Base-by-base conservation (phyloP, 1,140 invertebrate genomes). In the Bombus waltoni region DNA sequence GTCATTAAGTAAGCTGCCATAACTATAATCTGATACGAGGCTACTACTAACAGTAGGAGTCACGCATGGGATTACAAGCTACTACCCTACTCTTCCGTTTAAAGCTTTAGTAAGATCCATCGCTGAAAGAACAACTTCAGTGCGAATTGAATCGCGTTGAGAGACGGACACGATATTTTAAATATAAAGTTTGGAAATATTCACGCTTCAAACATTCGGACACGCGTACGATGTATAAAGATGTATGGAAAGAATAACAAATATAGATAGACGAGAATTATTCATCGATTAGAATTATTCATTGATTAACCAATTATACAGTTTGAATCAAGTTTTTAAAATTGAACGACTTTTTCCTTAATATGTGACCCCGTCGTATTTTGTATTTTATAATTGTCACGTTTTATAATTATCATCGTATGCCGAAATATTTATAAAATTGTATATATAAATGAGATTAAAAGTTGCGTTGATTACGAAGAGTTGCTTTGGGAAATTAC, bases 1-100 rank as follows among this genome's bases (percentile, higher is more conserved):
- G 57, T 71, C 83, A 81, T 90, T 90, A 90, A 32, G 35, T 75
- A 75, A 89, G 68, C 53, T 81, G 78, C 77, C 32, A 78, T 73
- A 83, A 78, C 32, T 32, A 76, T 88, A 74, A 89, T 77, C 75
- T 76, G 76, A 85, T 85, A 74, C 22, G 42, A 13, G 28, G 22
- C 62, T 40, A 57, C 35, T 86, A 35, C 62, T 32, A 81, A 8
- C 70, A 42, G 87, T 82, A 65, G 3, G 38, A 68, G 78, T 89
- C 66, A 85, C 87, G 81, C 77, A 68, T 40, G 18, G 28, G 62
- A 9, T 40, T 73, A 44, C 62, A 40, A 72, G n/a, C 57, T 57
- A 70, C 68, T 62, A 40, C 38, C 42, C 65, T 25, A 75, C 28
- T 35, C 71, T 32, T 70, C 28, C 38, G 11, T 28, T 28, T 35